Evolutionary conservation across 2,797 vertebrate species (phyloP), one percentile per base, ranked within the genome.

Genomic region (Otus scops): DNA sequence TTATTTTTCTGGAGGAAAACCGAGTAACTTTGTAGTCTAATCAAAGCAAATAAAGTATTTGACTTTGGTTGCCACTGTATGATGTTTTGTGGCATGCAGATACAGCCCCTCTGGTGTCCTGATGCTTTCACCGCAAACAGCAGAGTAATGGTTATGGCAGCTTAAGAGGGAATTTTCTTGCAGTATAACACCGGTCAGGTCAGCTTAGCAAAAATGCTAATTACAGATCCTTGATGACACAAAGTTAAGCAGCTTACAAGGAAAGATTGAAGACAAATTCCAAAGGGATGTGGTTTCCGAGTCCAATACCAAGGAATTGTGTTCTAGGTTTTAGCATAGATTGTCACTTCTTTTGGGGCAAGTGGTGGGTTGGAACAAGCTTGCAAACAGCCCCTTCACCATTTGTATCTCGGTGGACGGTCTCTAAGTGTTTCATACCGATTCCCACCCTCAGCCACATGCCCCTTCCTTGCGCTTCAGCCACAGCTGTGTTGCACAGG

Each of bases 391-490:
- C 13, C 36, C 26, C 20, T 23, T 21, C 39, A 10, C 23, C 32
- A 1, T n/a, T 59, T 47, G 6, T 21, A 3, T 48, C 3, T 60
- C 75, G 12, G 38, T 1, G 0, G 17, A 18, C 1, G 14, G 22
- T 63, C 19, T 30, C n/a, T 2, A 38, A 68, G 19, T 2, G 3
- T 43, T 39, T n/a, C 28, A 4, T n/a, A 30, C 32, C 3, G 7
- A 22, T 78, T 69, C 64, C 43, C 28, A 59, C 39, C n/a, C n/a
- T 23, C 53, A 19, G 70, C 36, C 13, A 9, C 0, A 1, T 22
- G 21, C 38, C 41, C 43, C 36, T 73, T 47, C 50, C 22, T 11
- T 39, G 63, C 6, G 12, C 67, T 71, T 34, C 20, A 28, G 60
- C 26, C 10, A 1, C 65, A 26, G 76, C 75, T 51, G 70, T 0